Evolutionary conservation across 2,888 invertebrate species (phyloP).

Genomic region (Lycophotia porphyrea): DNA sequence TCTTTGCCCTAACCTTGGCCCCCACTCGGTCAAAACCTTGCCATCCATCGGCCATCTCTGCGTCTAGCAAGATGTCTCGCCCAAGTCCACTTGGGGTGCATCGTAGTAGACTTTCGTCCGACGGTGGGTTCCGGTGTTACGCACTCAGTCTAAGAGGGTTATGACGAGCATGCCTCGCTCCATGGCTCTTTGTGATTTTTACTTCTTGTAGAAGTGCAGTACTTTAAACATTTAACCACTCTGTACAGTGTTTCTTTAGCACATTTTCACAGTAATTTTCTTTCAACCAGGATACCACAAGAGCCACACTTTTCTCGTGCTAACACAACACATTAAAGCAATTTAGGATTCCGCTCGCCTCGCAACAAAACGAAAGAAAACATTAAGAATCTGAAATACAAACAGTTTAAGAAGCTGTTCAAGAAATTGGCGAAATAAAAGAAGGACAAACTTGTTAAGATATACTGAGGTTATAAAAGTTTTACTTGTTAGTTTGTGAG

Average conservation of each 20-base stretch:
- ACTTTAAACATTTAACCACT: neutral
- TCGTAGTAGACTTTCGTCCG: too few species aligned
- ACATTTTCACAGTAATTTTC: neutral
- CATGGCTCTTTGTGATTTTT: neutral
- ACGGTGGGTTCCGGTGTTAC: too few species aligned
- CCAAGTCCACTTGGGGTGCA: too few species aligned
- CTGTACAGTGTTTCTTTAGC: neutral
- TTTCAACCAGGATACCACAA: too few species aligned
- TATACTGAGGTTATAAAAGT: constrained; percentile 27
- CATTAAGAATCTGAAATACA: constrained; percentile 7
- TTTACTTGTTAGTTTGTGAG: constrained; percentile 9
- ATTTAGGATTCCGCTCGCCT: neutral
- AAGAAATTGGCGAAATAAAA: constrained; percentile 32
- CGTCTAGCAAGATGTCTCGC: too few species aligned
- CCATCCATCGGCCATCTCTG: too few species aligned
- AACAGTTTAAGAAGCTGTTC: constrained; percentile 31
- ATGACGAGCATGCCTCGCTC: neutral
- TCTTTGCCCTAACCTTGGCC: too few species aligned
- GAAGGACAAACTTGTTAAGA: constrained; percentile 17
- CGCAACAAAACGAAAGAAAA: constrained; percentile 19
- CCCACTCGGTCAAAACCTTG: too few species aligned
- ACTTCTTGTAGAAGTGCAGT: neutral
- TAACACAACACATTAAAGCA: neutral
- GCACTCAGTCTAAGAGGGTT: too few species aligned
- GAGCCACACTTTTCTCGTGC: neutral